Conservation (phyloP, 2,888 invertebrate species). For the Rotaria sp. region DNA sequence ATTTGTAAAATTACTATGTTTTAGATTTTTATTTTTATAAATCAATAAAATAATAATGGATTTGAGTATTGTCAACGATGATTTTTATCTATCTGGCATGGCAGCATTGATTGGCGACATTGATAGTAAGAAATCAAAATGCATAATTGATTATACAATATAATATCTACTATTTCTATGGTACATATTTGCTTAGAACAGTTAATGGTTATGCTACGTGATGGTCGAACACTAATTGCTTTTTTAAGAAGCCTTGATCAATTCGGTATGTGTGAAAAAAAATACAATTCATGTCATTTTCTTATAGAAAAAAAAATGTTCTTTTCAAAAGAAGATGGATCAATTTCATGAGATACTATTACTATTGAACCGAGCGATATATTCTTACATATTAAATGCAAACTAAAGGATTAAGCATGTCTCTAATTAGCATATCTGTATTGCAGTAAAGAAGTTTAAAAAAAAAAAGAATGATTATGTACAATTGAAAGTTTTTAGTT, state of each 20-base stretch:
- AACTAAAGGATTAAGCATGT: background rate
- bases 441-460: no score
- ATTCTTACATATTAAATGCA: no score
- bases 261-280: constrained; percentile 59
- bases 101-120: constrained; percentile 81
- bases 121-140: constrained; percentile 54
- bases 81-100: constrained; percentile 65
- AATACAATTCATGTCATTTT: no score
- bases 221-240: constrained; percentile 90
- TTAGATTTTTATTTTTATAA: background rate
- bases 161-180: background rate
- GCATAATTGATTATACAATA: background rate
- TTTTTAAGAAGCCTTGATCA: constrained; percentile 92
- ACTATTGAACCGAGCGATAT: background rate
- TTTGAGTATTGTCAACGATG: constrained; percentile 26
- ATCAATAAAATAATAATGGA: background rate
- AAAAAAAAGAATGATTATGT: background rate
- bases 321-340: background rate
- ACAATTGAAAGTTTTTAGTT: background rate
- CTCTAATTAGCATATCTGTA: background rate
- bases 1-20: background rate
- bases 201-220: constrained; percentile 85
- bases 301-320: no score
- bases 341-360: background rate
- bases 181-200: constrained; percentile 64